Base-by-base conservation (phyloP, 2,113 vertebrate species). In the Reinhardtius hippoglossoides region DNA sequence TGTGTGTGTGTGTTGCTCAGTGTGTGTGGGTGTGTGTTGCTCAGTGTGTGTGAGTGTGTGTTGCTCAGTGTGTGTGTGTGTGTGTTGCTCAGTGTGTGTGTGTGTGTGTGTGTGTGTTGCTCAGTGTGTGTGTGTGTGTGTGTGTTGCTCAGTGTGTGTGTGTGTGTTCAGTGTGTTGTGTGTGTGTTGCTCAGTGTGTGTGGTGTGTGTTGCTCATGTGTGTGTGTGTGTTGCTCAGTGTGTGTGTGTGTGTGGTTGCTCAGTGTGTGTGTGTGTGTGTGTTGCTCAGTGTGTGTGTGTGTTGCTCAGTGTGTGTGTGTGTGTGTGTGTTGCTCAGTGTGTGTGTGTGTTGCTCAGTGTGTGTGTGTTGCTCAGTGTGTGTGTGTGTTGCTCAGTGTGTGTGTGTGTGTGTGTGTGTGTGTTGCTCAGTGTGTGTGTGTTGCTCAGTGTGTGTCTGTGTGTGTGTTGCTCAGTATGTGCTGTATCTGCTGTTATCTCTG, bases 401-500 rank as follows among this genome's bases (percentile, higher is more conserved):
- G 44, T 57, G 35, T 68, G 64, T 57, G 23, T 58, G 26, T 14
- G 23, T 59, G 44, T 57, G 35, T 68, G 64, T 57, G 10, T 52
- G 20, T 52, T 31, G 27, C 16, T 52, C 59, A 64, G 37, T 16
- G n/a, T 46, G 23, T n/a, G 58, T 60, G 27, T 35, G 58, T 76
- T 20, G 37, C 5, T 35, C 12, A 18, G 67, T 21, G 44, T 24
- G 48, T 69, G n/a, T 24, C 35, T 69, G n/a, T 55, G 54, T 23
- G 21, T 56, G 21, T 56, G 54, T 59, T 63, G n/a, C 63, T 94
- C 72, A 93, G 82, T 89, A 86, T 20, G 61, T 71, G 78, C 86
- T 94, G 90, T 88, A 93, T 90, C 92, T 87, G 83, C 55, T 88
- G 84, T 24, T 90, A 64, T 94, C 92, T 83, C 88, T 78, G 78